Base-by-base conservation (phyloP, 2,797 vertebrate genomes). In the Acomys russatus region DNA sequence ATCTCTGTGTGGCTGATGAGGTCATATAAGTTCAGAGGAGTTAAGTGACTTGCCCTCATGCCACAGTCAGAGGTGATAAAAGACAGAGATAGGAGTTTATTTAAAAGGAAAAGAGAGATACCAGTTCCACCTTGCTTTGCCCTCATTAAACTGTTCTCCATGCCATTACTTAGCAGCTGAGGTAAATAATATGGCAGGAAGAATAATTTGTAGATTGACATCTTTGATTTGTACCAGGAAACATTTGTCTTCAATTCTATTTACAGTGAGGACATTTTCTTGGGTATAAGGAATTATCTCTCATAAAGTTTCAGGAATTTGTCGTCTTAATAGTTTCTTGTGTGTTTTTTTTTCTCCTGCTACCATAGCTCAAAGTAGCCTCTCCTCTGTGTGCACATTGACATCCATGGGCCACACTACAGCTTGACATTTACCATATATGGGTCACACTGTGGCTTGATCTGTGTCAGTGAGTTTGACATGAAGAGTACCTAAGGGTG, bases 381-480 rank as follows among this genome's bases (percentile, higher is more conserved):
- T 28, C 0, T 63, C 35, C 51, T 54, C 23, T 2, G 0, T 11
- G 4, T 14, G 6, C 56, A 25, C 12, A 74, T 49, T 25, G 10
- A 28, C 23, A n/a, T 70, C 82, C 9, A 0, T n/a, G 23, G 14
- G 23, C 18, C 35, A 20, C 18, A 0, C 9, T 35, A 3, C 2
- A 30, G 2, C 23, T 49, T 25, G 44, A 51, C 56, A 59, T 59
- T 59, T 17, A 59, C 56, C 56, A 59, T 74, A 71, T 3, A 0
- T 59, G 54, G 17, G 38, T 49, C 38, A 11, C 20, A 0, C 7
- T 49, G 2, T 9, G 38, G 2, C 25, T 49, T 30, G 30, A 51
- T 25, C 51, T 49, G 30, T 84, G 15, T 54, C 64, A 4, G 6
- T 9, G 6, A 51, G 38, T 76, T 66, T 23, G 84, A 82, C 6